These are phyloP conservation scores for Ormia ochracea DNA, from an alignment of 2,888 invertebrate genomes.

Conservation along the genomic window DNA sequence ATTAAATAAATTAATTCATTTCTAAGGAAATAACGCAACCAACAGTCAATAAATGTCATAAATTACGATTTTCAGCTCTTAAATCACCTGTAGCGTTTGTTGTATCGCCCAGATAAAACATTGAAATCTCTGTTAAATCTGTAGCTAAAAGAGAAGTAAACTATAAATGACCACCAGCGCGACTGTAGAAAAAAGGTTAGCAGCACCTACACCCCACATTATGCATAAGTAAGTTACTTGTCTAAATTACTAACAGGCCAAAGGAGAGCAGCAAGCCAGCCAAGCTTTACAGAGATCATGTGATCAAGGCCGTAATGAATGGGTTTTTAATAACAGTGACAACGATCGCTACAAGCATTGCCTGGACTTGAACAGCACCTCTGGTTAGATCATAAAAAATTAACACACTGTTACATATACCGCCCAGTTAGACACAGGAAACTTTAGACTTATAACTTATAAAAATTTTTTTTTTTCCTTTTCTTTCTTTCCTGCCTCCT, in stretches of 20 bases:
- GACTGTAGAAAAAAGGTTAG: conserved; percentile 41
- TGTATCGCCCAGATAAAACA: conserved; percentile 16
- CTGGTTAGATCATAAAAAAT: conserved; percentile 30
- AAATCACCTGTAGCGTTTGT: conserved; percentile 53
- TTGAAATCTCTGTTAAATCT: conserved; percentile 36
- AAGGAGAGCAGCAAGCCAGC: neutral
- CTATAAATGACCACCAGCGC: conserved; percentile 57
- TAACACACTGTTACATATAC: conserved; percentile 46
- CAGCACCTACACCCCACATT: conserved; percentile 58
- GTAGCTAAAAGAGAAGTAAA: conserved; percentile 22
- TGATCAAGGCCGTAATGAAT: conserved; percentile 73
- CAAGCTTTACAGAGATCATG: conserved; percentile 25
- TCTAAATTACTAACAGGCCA: neutral
- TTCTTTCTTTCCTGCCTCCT: neutral
- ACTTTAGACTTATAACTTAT: conserved; percentile 44
- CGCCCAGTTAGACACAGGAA: conserved; percentile 57
- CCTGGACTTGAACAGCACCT: conserved; percentile 29
- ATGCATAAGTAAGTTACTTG: neutral
- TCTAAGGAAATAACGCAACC: conserved; percentile 27
- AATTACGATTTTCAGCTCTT: conserved; percentile 39
- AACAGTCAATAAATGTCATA: conserved; percentile 45
- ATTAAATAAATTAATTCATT: conserved; percentile 31
- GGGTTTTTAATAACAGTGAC: conserved; percentile 77
- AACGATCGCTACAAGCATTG: conserved; percentile 72
- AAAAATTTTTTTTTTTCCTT: too few species aligned